Base-by-base conservation (phyloP, 2,797 vertebrate species). In the Darevskia mixta region DNA sequence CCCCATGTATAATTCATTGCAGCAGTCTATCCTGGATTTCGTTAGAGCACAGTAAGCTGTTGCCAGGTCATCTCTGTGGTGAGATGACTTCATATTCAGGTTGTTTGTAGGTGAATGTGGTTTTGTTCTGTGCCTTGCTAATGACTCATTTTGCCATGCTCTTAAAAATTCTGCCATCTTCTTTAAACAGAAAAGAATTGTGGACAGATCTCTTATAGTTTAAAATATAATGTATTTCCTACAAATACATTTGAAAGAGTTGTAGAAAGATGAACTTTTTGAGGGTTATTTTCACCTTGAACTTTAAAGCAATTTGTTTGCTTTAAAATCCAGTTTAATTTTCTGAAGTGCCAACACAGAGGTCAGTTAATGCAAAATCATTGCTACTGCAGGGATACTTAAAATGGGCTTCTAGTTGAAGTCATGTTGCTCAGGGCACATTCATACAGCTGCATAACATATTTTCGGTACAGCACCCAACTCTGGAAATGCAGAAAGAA, bases 291-390 rank as follows among this genome's bases (percentile, higher is more conserved):
- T 55, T 32, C 71, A 55, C 25, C 45, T 72, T 80, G 32, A 73
- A 58, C 10, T 58, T 82, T 71, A n/a, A 72, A 55, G 61, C 76
- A 18, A 6, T 35, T 61, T 61, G 41, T 43, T 27, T 89, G 84
- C 73, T 55, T 66, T 78, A 69, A 55, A 87, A 76, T 23, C 25
- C 35, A 25, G 38, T 69, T 69, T 43, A 90, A 76, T 69, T 81
- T 85, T 87, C 29, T 41, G 13, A 35, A 49, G 79, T 77, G 17
- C 32, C 38, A 80, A 78, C 11, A 35, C 23, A 32, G 55, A 82
- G 11, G 23, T 43, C 38, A 61, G 43, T 77, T 77, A 45, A 18
- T 88, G 32, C 58, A 78, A 41, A 32, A 41, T 71, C 15, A 20
- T n/a, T 76, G n/a, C 43, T 82, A 35, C 5, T 71, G 64, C 27